phyloP scores from a whole-genome alignment of 2,113 vertebrate genomes.

The Gallinago paraguaiae region DNA sequence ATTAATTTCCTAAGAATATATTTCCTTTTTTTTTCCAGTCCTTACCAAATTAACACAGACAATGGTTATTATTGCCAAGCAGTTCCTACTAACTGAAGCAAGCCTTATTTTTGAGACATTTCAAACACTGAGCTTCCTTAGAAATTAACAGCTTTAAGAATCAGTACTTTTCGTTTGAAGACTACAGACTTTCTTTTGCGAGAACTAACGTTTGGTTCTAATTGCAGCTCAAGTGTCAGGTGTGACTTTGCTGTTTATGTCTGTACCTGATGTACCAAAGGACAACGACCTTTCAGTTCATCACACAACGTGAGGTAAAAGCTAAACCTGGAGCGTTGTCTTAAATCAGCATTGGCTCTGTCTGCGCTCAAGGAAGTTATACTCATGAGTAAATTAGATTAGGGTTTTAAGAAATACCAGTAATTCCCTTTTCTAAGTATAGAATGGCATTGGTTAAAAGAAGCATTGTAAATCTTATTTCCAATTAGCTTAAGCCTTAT shows the following conservation, averaged over 20 bases:
- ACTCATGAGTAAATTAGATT: slow-evolving; percentile 34
- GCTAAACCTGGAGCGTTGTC: not conserved
- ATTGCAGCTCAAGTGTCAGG: not conserved
- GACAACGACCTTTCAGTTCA: not conserved
- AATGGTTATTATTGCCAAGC: not conserved
- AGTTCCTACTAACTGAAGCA: not conserved
- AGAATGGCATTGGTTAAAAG: slow-evolving; percentile 37
- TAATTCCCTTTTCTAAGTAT: slow-evolving; percentile 30
- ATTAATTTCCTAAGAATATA: not conserved
- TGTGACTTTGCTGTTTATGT: not conserved
- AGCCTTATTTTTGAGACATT: not conserved
- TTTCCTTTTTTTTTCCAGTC: not conserved
- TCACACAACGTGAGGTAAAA: not conserved
- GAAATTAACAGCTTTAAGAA: not conserved
- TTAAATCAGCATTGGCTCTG: not conserved
- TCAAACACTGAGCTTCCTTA: not conserved
- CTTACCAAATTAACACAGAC: not conserved
- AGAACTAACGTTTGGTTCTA: not conserved
- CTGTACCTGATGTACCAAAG: not conserved
- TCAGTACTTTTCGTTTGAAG: not conserved
- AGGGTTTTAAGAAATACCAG: slow-evolving; percentile 11
- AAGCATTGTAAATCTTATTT: slow-evolving; percentile 57
- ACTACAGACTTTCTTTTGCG: not conserved
- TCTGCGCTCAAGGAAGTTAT: not conserved
- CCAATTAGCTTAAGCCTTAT: slow-evolving; percentile 54